Percentiles rank a stretch among this genome's conserved stretches.
These are phyloP conservation scores for Megastigmus dorsalis DNA, from an alignment of 2,888 invertebrate species.

Conservation along the genomic window DNA sequence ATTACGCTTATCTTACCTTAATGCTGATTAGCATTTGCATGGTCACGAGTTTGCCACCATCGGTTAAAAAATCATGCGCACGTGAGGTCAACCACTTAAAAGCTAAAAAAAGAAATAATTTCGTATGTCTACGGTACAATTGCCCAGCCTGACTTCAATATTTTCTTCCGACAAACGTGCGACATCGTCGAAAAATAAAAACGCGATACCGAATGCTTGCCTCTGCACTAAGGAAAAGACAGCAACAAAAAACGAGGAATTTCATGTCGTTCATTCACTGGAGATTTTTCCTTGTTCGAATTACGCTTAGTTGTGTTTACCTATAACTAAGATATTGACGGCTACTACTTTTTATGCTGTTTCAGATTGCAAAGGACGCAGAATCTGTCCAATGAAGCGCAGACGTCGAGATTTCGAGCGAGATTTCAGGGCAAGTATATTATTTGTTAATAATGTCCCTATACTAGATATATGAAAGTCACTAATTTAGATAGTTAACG, in stretches of 20 bases:
- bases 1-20: not conserved
- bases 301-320: not conserved
- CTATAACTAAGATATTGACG: no score
- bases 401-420: conserved; percentile 26
- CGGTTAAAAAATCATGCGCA: not conserved
- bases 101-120: no score
- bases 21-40: not conserved
- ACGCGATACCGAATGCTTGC: not conserved
- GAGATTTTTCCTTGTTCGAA: not conserved
- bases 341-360: not conserved
- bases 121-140: no score
- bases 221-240: not conserved
- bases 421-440: conserved; percentile 35
- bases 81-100: not conserved
- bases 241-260: not conserved
- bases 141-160: no score
- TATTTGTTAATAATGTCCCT: no score
- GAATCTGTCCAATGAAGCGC: conserved; percentile 50
- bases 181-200: conserved; percentile 17
- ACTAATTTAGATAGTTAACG: no score
- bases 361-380: conserved; percentile 22
- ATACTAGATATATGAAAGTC: no score
- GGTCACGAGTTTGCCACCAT: not conserved
- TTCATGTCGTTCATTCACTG: not conserved
- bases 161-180: conserved; percentile 10